Base-by-base conservation (phyloP, 2,113 vertebrate species). In the Geococcyx californianus region DNA sequence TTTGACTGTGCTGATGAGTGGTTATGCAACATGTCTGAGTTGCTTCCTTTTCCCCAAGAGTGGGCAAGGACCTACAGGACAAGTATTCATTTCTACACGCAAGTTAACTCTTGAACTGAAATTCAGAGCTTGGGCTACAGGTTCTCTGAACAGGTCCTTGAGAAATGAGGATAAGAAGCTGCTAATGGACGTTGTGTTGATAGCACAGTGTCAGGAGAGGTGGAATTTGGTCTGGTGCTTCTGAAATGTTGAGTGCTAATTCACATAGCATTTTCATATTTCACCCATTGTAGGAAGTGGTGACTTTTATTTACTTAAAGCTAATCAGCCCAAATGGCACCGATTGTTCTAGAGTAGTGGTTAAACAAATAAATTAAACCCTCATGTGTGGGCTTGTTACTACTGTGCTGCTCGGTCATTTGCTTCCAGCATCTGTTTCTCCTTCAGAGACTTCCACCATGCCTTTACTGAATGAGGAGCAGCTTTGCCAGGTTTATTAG, bases 21-120 rank as follows among this genome's bases (percentile, higher is more conserved):
- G 91, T 94, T 93, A 76, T 3, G 44, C 94, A 96, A 91, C 75
- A 49, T 79, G 78, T 94, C 92, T 82, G 90, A 84, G 54, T 84
- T 42, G 63, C 17, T 95, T 93, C 83, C 77, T 91, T 95, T 87
- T 86, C 29, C 75, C 73, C 56, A 34, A 44, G 79, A 70, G 44
- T 12, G 23, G 55, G 49, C 38, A 79, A 81, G 69, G 76, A 68
- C 74, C 14, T 28, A 34, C 58, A 84, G 82, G 77, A 79, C n/a
- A 49, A 60, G 45, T 60, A 23, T 38, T 74, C 4, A 4, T 29
- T 68, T 63, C 67, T 75, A 25, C 2, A 1, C 38, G 29, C 54
- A 73, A 86, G 58, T 91, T 94, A 84, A 92, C 34, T 91, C 86
- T 76, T 90, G 38, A 87, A 87, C 44, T 81, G 84, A 62, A 55